These are phyloP conservation scores for Corvus hawaiiensis DNA, from an alignment of 2,113 vertebrate species.

Conservation along the genomic window DNA sequence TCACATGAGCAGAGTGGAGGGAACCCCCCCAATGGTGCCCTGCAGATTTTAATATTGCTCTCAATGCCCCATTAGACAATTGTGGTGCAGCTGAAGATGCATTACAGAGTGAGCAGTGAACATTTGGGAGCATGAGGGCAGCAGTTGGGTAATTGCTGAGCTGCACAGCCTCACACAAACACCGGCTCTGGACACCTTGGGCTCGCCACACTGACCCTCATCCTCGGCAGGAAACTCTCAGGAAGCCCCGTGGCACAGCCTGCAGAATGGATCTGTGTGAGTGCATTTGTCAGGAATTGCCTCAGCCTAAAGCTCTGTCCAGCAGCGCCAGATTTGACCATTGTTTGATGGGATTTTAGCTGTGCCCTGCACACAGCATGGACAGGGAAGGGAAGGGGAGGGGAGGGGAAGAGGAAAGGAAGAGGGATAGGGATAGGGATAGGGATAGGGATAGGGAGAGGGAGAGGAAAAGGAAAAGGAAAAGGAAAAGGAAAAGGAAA, in stretches of 20 bases:
- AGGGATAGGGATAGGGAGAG: no score
- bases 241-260: neutral
- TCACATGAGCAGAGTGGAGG: neutral
- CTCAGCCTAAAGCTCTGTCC: neutral
- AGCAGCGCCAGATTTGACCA: neutral
- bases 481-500: neutral
- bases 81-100: neutral
- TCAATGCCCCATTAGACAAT: neutral
- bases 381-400: neutral
- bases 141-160: slow-evolving; percentile 14
- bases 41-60: neutral
- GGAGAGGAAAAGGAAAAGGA: neutral
- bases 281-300: neutral
- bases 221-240: neutral
- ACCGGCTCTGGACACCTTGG: neutral
- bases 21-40: neutral
- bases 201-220: neutral
- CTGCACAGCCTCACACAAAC: slow-evolving; percentile 2
- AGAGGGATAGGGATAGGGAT: neutral
- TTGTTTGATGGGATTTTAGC: neutral
- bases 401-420: no score
- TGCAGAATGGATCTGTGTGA: neutral
- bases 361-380: neutral
- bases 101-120: neutral
- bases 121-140: slow-evolving; percentile 9